These are phyloP conservation scores for Alauda arvensis DNA, from an alignment of 2,797 vertebrate genomes.

Conservation along the genomic window DNA sequence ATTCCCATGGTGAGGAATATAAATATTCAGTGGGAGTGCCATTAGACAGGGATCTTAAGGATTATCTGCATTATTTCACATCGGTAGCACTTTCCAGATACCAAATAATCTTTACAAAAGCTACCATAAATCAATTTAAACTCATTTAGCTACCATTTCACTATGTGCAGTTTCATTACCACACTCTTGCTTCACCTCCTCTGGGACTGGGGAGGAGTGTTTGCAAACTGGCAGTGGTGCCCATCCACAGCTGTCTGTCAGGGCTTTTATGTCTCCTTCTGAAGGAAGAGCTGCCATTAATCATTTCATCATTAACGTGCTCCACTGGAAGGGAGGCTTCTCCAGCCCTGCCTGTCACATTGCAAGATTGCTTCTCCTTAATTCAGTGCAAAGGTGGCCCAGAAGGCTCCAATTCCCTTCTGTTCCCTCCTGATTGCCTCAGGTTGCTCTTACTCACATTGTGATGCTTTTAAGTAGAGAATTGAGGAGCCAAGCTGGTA, in stretches of 20 bases:
- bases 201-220: conserved; percentile 56
- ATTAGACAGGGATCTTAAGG: conserved; percentile 78
- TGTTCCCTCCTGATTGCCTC: conserved; percentile 14
- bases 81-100: conserved; percentile 75
- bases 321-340: conserved; percentile 1
- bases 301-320: conserved; percentile 67
- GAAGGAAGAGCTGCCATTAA: conserved; percentile 67
- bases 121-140: conserved; percentile 79
- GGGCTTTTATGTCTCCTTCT: conserved; percentile 64
- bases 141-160: conserved; percentile 79
- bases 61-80: conserved; percentile 74
- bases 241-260: conserved; percentile 66
- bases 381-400: conserved; percentile 42
- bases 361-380: conserved; percentile 38
- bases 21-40: conserved; percentile 78
- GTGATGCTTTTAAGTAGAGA: not conserved
- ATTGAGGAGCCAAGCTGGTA: not conserved
- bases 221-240: conserved; percentile 68
- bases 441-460: not conserved
- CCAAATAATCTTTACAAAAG: conserved; percentile 76
- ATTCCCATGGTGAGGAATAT: conserved; percentile 76
- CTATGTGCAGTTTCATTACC: conserved; percentile 77
- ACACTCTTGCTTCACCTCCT: conserved; percentile 71
- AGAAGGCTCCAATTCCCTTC: conserved; percentile 20
- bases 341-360: not conserved